Evolutionary conservation across 2,888 invertebrate species (phyloP).

Genomic region (Aproaerema taeniolella): DNA sequence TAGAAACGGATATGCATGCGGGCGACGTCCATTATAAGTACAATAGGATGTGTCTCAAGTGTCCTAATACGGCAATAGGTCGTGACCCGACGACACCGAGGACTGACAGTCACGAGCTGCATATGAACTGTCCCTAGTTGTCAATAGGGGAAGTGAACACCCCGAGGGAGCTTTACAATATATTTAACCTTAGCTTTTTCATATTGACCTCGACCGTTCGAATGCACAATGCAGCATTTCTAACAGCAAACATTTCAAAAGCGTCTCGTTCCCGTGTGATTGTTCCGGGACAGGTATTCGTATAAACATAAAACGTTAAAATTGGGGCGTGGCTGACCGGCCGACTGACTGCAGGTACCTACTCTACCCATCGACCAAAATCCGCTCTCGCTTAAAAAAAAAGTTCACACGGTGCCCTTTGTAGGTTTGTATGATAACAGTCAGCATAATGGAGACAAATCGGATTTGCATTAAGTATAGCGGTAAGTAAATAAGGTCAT

Average conservation of each 20-base stretch:
- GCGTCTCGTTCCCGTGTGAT: constrained; percentile 58
- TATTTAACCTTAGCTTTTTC: constrained; percentile 25
- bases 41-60: constrained; percentile 18
- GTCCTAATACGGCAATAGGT: constrained; percentile 17
- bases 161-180: constrained; percentile 16
- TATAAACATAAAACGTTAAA: constrained; percentile 43
- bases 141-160: constrained; percentile 19
- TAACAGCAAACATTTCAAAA: constrained; percentile 16
- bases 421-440: constrained; percentile 19
- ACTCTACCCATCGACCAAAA: constrained; percentile 48
- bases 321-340: constrained; percentile 46
- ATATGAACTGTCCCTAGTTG: constrained; percentile 17
- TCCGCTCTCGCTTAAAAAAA: constrained; percentile 32
- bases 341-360: constrained; percentile 51
- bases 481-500: constrained; percentile 52
- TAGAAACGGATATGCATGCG: constrained; percentile 19
- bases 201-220: constrained; percentile 26
- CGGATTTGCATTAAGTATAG: constrained; percentile 41
- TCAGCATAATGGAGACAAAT: constrained; percentile 25
- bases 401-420: constrained; percentile 49
- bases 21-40: constrained; percentile 17
- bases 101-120: constrained; percentile 17
- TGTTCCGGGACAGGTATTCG: constrained; percentile 54
- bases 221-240: constrained; percentile 11
- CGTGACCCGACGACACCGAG: constrained; percentile 18